A percentile compares a stretch with the other conserved stretches of the same genome.
Conservation (phyloP, 1,140 invertebrate species). For the Arctopsyche grandis region DNA sequence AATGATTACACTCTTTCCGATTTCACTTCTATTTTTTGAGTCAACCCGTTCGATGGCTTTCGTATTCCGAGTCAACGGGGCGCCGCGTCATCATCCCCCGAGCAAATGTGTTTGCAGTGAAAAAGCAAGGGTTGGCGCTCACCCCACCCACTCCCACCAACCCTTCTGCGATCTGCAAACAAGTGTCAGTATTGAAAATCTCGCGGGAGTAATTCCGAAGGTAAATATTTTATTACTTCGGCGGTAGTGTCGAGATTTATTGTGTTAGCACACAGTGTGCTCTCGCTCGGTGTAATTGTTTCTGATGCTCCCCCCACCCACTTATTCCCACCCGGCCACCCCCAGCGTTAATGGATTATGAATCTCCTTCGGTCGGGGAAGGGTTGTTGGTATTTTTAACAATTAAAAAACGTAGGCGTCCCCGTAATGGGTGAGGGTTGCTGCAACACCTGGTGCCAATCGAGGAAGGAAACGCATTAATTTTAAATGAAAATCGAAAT, state of each 20-base stretch:
- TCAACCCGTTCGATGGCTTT: background rate
- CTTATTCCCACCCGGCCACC: background rate
- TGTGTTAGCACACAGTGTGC: conserved; percentile 51
- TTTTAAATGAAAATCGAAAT: background rate
- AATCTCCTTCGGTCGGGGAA: conserved; percentile 46
- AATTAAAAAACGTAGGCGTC: conserved; percentile 48
- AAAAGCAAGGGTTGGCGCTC: conserved; percentile 54
- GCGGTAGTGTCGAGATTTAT: conserved; percentile 55
- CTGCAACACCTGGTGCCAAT: conserved; percentile 39
- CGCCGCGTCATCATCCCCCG: background rate
- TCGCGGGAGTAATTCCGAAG: conserved; percentile 55
- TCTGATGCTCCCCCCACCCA: conserved; percentile 33
- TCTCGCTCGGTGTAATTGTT: conserved; percentile 46
- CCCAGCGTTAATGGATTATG: conserved; percentile 53
- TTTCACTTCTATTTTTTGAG: background rate
- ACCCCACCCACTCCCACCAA: background rate
- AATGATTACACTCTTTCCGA: background rate
- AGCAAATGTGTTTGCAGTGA: conserved; percentile 14
- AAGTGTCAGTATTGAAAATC: conserved; percentile 55
- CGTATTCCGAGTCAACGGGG: background rate
- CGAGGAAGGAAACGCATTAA: background rate
- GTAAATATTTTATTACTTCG: conserved; percentile 56
- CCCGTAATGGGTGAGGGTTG: conserved; percentile 4
- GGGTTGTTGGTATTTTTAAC: conserved; percentile 47
- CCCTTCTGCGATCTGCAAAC: conserved; percentile 48